These are phyloP conservation scores for Naja naja DNA, from an alignment of 2,113 vertebrate species.

Conservation along the genomic window DNA sequence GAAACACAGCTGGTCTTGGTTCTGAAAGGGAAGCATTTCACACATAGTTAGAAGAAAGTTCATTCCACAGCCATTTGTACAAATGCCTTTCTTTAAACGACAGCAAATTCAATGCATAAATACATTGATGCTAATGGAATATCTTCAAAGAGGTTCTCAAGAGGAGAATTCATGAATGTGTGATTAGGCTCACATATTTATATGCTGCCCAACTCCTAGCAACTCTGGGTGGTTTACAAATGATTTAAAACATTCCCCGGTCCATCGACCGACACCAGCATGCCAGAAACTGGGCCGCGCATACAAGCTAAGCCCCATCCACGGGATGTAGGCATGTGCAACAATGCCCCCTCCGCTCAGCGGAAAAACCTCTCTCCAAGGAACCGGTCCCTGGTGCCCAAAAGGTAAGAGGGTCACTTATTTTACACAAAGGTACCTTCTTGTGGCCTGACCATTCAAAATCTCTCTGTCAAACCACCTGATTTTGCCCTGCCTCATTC, in stretches of 20 bases:
- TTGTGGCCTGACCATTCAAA: too few species aligned
- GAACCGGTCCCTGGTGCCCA: too few species aligned
- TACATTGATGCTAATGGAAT: not conserved
- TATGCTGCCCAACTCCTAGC: not conserved
- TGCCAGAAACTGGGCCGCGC: too few species aligned
- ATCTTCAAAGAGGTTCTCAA: not conserved
- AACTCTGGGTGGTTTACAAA: not conserved
- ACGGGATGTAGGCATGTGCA: too few species aligned
- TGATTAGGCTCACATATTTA: not conserved
- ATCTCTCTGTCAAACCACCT: too few species aligned
- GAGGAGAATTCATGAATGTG: not conserved
- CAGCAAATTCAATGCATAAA: not conserved
- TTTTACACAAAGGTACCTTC: too few species aligned
- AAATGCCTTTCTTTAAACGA: not conserved
- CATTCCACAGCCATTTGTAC: not conserved
- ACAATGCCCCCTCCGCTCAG: too few species aligned
- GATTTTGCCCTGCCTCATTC: too few species aligned
- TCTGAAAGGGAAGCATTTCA: conserved; percentile 67
- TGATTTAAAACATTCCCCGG: too few species aligned
- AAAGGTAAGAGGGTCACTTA: not conserved
- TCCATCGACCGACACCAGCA: too few species aligned
- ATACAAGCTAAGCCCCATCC: too few species aligned
- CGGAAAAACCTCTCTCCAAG: too few species aligned
- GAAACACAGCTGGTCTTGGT: conserved; percentile 76
- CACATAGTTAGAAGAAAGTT: not conserved